phyloP scores from a whole-genome alignment of 2,797 vertebrate genomes.

The Poeciliopsis presidionis region DNA sequence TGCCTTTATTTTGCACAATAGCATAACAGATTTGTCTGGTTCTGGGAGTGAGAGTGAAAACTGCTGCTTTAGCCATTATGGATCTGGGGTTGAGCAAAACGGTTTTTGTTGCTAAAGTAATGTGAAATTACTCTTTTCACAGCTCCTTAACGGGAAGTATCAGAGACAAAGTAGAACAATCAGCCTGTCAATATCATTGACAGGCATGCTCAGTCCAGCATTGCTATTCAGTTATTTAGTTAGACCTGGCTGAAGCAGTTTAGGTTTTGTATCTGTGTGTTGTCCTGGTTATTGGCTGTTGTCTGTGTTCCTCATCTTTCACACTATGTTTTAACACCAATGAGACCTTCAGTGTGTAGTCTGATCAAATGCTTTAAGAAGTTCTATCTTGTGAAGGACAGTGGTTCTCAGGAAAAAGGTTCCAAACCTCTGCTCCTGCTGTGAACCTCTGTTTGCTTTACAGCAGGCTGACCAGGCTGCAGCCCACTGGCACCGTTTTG shows the following conservation, averaged over 20 bases:
- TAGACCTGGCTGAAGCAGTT: not conserved
- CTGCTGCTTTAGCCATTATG: not conserved
- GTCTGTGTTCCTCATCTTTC: not conserved
- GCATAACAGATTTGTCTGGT: constrained; percentile 64
- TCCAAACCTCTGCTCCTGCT: not conserved
- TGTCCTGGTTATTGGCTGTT: not conserved
- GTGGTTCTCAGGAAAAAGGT: not conserved
- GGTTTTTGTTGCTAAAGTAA: not conserved
- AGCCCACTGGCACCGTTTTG: not conserved
- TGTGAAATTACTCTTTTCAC: not conserved
- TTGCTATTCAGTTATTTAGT: not conserved
- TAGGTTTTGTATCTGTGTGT: not conserved
- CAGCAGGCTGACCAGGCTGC: no score
- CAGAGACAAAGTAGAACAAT: not conserved
- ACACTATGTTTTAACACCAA: not conserved
- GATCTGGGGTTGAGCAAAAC: not conserved
- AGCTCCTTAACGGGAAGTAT: not conserved
- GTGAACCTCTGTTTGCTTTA: not conserved
- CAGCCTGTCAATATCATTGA: not conserved
- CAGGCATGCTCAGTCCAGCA: not conserved
- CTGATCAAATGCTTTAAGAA: not conserved
- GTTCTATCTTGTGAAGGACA: not conserved
- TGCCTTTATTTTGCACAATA: constrained; percentile 66
- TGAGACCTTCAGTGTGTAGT: not conserved
- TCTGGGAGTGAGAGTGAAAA: constrained; percentile 63